These are phyloP conservation scores for Criorhina ranunculi DNA, from an alignment of 2,888 invertebrate species.

Conservation along the genomic window DNA sequence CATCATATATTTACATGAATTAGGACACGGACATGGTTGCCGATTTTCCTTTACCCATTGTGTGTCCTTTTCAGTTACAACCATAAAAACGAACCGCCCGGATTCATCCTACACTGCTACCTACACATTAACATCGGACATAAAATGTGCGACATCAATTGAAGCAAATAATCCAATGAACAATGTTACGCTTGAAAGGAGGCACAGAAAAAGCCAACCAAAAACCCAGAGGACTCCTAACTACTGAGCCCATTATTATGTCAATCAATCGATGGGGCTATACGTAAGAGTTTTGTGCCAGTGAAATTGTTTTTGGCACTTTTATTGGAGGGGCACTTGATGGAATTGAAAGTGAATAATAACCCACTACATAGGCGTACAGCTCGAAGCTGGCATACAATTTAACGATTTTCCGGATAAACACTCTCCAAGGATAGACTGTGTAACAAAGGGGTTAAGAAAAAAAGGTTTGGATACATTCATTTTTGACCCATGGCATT, in stretches of 20 bases:
- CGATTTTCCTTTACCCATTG: constrained; percentile 15
- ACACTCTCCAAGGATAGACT: constrained; percentile 21
- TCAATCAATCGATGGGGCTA: constrained; percentile 62
- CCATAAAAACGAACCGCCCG: neutral
- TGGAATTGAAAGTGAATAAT: constrained; percentile 65
- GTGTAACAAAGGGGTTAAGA: neutral
- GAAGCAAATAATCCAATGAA: constrained; percentile 63
- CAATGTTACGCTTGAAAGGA: constrained; percentile 34
- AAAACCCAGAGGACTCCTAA: constrained; percentile 5
- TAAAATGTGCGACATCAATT: constrained; percentile 62
- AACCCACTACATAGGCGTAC: constrained; percentile 8
- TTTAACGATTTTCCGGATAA: constrained; percentile 65
- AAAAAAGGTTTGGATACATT: constrained; percentile 46
- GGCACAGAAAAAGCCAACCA: constrained; percentile 4
- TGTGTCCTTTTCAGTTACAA: constrained; percentile 18
- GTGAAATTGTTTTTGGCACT: constrained; percentile 62
- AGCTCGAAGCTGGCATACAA: constrained; percentile 39
- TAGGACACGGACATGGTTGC: constrained; percentile 11
- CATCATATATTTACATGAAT: constrained; percentile 38
- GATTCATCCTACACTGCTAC: neutral
- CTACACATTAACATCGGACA: constrained; percentile 37
- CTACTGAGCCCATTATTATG: constrained; percentile 56
- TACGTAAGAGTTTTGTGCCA: constrained; percentile 28
- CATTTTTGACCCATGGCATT: constrained; percentile 28
- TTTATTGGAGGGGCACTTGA: constrained; percentile 65